These are phyloP conservation scores for Gambelia wislizenii DNA, from an alignment of 2,797 vertebrate species.

Conservation along the genomic window DNA sequence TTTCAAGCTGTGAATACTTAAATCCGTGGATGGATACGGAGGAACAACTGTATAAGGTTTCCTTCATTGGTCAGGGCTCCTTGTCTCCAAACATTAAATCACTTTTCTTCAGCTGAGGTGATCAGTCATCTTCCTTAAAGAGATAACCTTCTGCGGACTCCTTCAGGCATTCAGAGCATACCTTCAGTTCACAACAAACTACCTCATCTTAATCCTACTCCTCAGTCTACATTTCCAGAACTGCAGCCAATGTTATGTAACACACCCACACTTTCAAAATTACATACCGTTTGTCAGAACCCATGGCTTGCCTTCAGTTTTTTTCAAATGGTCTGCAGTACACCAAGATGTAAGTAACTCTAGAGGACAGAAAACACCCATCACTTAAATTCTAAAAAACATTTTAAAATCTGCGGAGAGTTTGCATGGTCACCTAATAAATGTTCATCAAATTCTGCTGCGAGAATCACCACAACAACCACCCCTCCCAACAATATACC, in stretches of 20 bases:
- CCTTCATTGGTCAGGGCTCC: no score
- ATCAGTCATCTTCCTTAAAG: no score
- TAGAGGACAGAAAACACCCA: neutral
- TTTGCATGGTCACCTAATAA: no score
- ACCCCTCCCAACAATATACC: neutral
- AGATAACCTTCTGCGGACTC: neutral
- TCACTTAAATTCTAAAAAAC: no score
- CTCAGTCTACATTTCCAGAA: neutral
- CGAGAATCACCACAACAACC: no score
- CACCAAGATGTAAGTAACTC: neutral
- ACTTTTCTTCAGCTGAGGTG: neutral
- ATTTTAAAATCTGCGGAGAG: neutral
- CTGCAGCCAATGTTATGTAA: neutral
- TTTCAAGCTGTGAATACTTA: no score
- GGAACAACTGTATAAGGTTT: no score
- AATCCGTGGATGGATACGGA: no score
- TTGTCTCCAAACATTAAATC: neutral
- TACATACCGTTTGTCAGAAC: constrained; percentile 81
- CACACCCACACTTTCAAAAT: neutral
- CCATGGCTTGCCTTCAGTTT: constrained; percentile 68
- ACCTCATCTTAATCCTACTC: neutral
- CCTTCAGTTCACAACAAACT: neutral
- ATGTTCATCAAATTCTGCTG: no score
- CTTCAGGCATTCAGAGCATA: neutral
- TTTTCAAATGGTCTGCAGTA: neutral